Evolutionary conservation across 2,113 vertebrate species (phyloP).

Genomic region (Ciconia boyciana): DNA sequence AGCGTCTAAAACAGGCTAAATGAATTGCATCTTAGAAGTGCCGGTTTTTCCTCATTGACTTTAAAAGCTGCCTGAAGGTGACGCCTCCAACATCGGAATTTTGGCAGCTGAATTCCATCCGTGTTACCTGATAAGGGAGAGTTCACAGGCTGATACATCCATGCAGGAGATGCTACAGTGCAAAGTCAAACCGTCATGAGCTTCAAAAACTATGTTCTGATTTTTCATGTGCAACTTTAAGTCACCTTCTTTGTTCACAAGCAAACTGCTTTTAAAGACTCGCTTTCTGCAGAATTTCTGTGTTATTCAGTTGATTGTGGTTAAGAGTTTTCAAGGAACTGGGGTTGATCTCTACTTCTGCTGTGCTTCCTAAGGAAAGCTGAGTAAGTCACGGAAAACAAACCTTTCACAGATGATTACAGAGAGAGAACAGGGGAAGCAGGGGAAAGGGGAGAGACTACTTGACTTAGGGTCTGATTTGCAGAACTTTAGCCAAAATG

Average conservation of each 20-base stretch:
- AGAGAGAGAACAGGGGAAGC: not conserved
- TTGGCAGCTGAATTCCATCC: not conserved
- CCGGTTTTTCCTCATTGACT: not conserved
- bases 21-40: not conserved
- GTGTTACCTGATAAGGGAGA: not conserved
- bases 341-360: not conserved
- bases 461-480: not conserved
- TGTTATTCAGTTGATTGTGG: not conserved
- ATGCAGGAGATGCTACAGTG: not conserved
- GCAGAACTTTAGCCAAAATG: not conserved
- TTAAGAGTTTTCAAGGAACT: not conserved
- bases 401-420: not conserved
- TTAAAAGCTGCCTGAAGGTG: conserved; percentile 2
- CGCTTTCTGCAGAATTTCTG: not conserved
- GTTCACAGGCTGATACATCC: not conserved
- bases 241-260: not conserved
- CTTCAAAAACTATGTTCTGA: not conserved
- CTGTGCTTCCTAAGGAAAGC: not conserved
- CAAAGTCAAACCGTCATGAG: not conserved
- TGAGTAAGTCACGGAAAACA: not conserved
- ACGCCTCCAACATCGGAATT: not conserved
- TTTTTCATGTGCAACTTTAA: not conserved
- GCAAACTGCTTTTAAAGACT: not conserved
- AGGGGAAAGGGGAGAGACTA: not conserved
- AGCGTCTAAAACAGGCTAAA: not conserved